Evolutionary conservation across 2,888 invertebrate genomes (phyloP).

Genomic region (Hartigia nigra): DNA sequence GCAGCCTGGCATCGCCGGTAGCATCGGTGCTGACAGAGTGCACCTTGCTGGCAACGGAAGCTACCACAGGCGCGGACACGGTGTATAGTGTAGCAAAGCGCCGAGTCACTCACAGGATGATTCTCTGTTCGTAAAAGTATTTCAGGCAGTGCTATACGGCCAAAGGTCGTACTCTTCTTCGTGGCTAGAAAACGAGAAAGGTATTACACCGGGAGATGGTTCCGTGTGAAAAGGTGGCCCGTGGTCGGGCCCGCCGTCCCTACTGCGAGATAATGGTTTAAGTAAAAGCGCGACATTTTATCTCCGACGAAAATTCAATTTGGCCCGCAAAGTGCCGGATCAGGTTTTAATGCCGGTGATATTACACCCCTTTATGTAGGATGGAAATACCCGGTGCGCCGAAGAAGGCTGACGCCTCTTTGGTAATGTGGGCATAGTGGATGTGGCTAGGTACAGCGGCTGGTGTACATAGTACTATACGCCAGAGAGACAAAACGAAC

Average conservation of each 20-base stretch:
- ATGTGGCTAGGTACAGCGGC: background rate
- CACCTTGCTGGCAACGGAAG: constrained; percentile 26
- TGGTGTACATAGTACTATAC: background rate
- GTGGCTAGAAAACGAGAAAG: background rate
- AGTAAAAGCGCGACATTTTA: constrained; percentile 49
- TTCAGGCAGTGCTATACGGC: background rate
- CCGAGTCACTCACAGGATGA: background rate
- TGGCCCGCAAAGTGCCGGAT: constrained; percentile 50
- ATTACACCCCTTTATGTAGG: constrained; percentile 23
- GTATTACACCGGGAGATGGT: background rate
- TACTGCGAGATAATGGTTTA: constrained; percentile 42
- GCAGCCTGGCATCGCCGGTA: background rate
- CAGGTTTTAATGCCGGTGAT: constrained; percentile 50
- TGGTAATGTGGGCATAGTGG: background rate
- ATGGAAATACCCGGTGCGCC: constrained; percentile 7
- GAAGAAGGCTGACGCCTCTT: background rate
- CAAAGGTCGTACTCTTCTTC: background rate
- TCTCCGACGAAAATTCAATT: constrained; percentile 50
- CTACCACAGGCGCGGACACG: background rate
- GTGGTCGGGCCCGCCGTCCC: background rate
- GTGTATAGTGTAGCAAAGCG: constrained; percentile 6
- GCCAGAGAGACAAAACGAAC: background rate
- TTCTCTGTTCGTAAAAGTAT: background rate
- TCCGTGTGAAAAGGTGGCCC: background rate
- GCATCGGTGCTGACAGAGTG: constrained; percentile 25